Evolutionary conservation across 2,888 invertebrate genomes (phyloP), one percentile per base, ranked within the genome.

Genomic region (Lutraria lutraria): DNA sequence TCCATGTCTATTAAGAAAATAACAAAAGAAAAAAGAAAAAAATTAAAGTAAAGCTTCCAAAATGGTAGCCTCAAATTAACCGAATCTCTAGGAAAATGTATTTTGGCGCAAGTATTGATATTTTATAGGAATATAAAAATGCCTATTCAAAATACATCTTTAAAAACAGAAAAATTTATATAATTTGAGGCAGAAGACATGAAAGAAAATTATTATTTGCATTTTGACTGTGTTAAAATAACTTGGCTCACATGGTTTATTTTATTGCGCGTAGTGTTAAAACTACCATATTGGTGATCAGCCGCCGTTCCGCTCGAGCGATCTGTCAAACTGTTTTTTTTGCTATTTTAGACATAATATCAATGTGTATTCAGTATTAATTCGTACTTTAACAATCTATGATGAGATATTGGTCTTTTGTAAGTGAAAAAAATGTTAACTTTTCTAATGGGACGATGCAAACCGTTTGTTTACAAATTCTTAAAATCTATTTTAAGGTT

Each of bases 1-100:
- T 90, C 91, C 91, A 92, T 93, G 82, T 90, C 91, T 88, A 52
- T 88, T 80, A 83, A 86, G 88, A 88, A 89, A 88, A 83, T 85
- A 84, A 83, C 80, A 83, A 86, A 89, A 90, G 54, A 80, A 89
- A 89, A 87, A 82, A 83, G 68, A 87, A 82, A 86, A 87, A 84
- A 87, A 87, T 84, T 83, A 81, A 87, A n/a, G 31, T 53, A 68
- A 68, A 79, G 29, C 81, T 82, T 60, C 86, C 89, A 90, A 92
- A 89, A 89, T 92, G 89, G 91, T 88, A 88, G 90, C 88, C 89
- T 12, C 79, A 84, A 81, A 84, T 88, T 83, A 54, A 54, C 87
- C 63, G 53, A 87, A 56, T 60, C 29, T 80, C 83, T 31, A 12
- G 16, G 43, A 19, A 52, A 25, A 15, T 86, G 83, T 90, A 88